Evolutionary conservation across 1,140 invertebrate species (phyloP).

Genomic region (Helicorthomorpha holstii): DNA sequence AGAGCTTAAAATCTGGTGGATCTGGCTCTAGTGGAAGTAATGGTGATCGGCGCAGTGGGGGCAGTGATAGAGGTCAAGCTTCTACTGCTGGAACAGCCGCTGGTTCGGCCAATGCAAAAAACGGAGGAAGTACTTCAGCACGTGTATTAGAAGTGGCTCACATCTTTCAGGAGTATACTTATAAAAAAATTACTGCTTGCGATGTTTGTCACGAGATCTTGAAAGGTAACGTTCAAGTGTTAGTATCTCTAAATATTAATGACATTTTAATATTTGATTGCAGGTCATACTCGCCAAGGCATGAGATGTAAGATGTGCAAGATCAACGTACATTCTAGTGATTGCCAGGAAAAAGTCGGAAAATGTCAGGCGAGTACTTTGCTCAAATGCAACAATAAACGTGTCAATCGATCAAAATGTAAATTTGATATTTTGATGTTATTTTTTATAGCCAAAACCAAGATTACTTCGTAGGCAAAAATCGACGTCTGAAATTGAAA

Average conservation of each 20-base stretch:
- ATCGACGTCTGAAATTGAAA: slow-evolving; percentile 44
- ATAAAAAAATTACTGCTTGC: slow-evolving; percentile 87
- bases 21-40: too few relatives aligned
- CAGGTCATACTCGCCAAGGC: slow-evolving; percentile 81
- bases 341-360: slow-evolving; percentile 61
- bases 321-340: slow-evolving; percentile 64
- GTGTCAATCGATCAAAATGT: slow-evolving; percentile 29
- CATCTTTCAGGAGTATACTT: slow-evolving; percentile 81
- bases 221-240: slow-evolving; percentile 41
- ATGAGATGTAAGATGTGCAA: slow-evolving; percentile 76
- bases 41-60: too few relatives aligned
- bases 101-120: slow-evolving; percentile 16
- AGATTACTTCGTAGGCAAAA: slow-evolving; percentile 67
- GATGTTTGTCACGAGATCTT: slow-evolving; percentile 83
- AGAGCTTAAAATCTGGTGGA: slow-evolving; percentile 62
- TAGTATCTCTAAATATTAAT: background rate
- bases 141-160: slow-evolving; percentile 30
- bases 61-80: slow-evolving; percentile 20
- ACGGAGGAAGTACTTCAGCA: slow-evolving; percentile 20
- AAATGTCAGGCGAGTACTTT: slow-evolving; percentile 35
- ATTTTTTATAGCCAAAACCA: slow-evolving; percentile 46
- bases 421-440: background rate
- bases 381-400: slow-evolving; percentile 21
- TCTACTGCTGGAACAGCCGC: too few relatives aligned
- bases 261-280: slow-evolving; percentile 31